A percentile compares a stretch with the other conserved stretches of the same genome.
phyloP scores from a whole-genome alignment of 2,113 vertebrate species.

The Phoenicopterus ruber region DNA sequence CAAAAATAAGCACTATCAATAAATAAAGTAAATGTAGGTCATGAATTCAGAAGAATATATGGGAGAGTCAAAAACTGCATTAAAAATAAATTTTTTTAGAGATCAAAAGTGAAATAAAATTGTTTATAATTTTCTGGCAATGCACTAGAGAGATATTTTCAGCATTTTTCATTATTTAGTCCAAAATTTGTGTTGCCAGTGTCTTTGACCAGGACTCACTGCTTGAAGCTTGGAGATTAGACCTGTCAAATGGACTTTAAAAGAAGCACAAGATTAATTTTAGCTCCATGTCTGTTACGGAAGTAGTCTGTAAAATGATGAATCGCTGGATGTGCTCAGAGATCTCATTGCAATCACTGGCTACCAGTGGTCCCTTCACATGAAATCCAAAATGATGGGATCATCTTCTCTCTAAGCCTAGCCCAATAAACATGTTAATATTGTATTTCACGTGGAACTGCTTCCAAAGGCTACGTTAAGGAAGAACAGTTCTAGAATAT shows the following conservation, averaged over 20 bases:
- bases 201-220: background rate
- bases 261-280: background rate
- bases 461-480: background rate
- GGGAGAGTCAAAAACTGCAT: background rate
- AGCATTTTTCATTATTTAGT: background rate
- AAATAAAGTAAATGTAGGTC: background rate
- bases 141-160: background rate
- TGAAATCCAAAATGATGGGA: background rate
- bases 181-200: background rate
- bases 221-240: background rate
- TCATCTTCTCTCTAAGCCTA: background rate
- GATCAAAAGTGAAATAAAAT: background rate
- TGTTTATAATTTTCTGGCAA: background rate
- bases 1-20: background rate
- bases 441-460: background rate
- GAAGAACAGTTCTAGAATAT: background rate
- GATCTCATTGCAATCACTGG: background rate
- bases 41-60: background rate
- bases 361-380: background rate
- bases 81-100: background rate
- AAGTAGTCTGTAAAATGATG: background rate
- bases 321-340: background rate
- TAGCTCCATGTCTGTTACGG: background rate
- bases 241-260: background rate
- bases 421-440: background rate